Base-by-base conservation (phyloP, 2,113 vertebrate genomes). In the Fulmarus glacialis region DNA sequence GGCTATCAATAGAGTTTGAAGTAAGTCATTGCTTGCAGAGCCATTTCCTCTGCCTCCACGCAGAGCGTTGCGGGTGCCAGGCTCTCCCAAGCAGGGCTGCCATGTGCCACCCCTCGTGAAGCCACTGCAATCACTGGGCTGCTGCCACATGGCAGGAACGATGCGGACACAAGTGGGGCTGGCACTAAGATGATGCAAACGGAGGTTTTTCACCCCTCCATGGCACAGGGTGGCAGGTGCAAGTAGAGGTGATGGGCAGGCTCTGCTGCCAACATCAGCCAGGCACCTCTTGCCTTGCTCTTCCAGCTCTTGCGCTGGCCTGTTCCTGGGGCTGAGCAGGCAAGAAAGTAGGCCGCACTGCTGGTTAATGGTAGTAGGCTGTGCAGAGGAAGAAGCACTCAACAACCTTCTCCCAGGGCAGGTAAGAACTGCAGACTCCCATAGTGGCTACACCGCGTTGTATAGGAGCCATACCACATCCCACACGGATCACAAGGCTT, bases 51-150 rank as follows among this genome's bases (percentile, higher is more conserved):
- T n/a, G 29, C 48, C 68, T 58, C 45, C 40, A 18, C 59, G 19
- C 38, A 20, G 47, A 48, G 53, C 18, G 5, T 2, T 26, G 60
- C 60, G 40, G 55, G 27, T 50, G 34, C 73, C 72, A 40, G 43
- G 71, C 30, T 36, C 64, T 83, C 34, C 63, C 56, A n/a, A 20
- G 59, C 53, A 63, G 40, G 26, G n/a, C 71, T 63, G 42, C 50
- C 6, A 0, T 2, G 23, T 82, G 71, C n/a, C 45, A 32, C 30
- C 32, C n/a, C 30, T 55, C 1, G 0, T 26, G 21, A 36, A 75
- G 36, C 42, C 48, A 20, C 89, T 47, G 47, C 78, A 34, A 13
- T 34, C 21, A 36, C 30, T 30, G 59, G n/a, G 72, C 88, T 91
- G 71, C 52, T 55, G 66, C 23, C 83, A 67, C 23, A 1, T 16